Evolutionary conservation across 2,113 vertebrate species (phyloP), one percentile per base, ranked within the genome.

Genomic region (Boulengeromyrus knoepffleri): DNA sequence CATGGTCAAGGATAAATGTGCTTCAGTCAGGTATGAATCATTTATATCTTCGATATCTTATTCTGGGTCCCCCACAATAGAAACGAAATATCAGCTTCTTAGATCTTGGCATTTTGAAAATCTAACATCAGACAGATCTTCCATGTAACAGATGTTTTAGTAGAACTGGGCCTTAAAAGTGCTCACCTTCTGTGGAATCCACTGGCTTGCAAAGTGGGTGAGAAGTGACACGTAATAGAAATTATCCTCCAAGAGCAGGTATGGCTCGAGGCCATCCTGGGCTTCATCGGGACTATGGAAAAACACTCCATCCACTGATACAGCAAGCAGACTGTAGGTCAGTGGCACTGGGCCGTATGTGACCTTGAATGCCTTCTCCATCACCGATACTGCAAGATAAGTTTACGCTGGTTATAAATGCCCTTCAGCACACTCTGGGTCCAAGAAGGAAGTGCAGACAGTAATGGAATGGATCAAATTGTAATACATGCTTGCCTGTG

Each of bases 301-400:
- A 12, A 53, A 46, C 58, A 49, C 27, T 12, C 89, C 89, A 53
- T 90, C 89, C 85, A 90, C 62, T 42, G 89, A 90, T 21, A 88
- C 9, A 9, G 39, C 66, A 36, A n/a, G 50, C 7, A 90, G 31
- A 39, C 5, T 27, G 46, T 88, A 88, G 46, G 86, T 27, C 19
- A 19, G 5, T 39, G 85, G 89, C 12, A 90, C 85, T 12, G 89
- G 89, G 31, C 89, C 89, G 8, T 90, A 90, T 0, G 49, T 88
- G 27, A 90, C 49, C 15, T 88, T 88, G 66, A 90, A 90, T 5
- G 45, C 89, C 7, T 36, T 27, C 17, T 74, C 42, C 31, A 13
- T 45, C 19, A 52, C 21, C 1, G 45, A 74, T 3, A 90, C 89
- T 90, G 56, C 17, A 27, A 36, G 1, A 27, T 17, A 36, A 13